phyloP scores from a whole-genome alignment of 2,113 vertebrate genomes.

The Hippocampus comes region DNA sequence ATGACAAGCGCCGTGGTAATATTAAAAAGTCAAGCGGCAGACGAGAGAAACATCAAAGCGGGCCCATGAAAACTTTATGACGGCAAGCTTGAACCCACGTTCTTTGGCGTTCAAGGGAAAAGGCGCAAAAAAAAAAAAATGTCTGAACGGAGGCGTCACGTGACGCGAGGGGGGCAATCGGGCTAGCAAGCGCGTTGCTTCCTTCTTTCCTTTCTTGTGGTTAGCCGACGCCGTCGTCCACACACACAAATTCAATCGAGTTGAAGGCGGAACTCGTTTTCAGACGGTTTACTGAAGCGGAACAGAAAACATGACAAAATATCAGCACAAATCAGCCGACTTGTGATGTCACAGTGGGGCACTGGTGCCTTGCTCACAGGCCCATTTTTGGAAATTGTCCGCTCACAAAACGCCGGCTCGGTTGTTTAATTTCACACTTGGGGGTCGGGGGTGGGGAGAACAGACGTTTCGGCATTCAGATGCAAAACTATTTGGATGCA shows the following conservation, averaged over 20 bases:
- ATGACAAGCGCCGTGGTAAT: background rate
- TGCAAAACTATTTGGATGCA: too few species aligned
- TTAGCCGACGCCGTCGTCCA: too few species aligned
- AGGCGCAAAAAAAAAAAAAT: background rate
- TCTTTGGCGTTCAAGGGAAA: background rate
- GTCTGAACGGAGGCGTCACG: background rate
- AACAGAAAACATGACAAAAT: too few species aligned
- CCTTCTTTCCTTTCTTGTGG: too few species aligned
- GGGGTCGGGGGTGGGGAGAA: background rate
- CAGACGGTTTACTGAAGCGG: too few species aligned
- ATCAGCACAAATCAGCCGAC: background rate
- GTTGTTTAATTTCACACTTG: background rate
- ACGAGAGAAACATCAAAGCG: constrained; percentile 1
- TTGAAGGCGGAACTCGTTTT: too few species aligned
- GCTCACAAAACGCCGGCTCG: background rate
- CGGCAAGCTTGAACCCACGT: background rate
- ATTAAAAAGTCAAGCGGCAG: constrained; percentile 2
- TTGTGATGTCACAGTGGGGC: background rate
- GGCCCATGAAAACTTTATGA: constrained; percentile 7
- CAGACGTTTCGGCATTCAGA: too few species aligned
- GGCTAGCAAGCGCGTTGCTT: background rate
- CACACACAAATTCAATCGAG: too few species aligned
- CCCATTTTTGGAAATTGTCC: background rate
- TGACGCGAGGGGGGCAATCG: background rate
- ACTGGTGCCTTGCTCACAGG: background rate